A percentile compares a stretch with the other conserved stretches of the same genome.
Evolutionary conservation across 2,113 vertebrate species (phyloP).

Genomic region (Tinamus guttatus): DNA sequence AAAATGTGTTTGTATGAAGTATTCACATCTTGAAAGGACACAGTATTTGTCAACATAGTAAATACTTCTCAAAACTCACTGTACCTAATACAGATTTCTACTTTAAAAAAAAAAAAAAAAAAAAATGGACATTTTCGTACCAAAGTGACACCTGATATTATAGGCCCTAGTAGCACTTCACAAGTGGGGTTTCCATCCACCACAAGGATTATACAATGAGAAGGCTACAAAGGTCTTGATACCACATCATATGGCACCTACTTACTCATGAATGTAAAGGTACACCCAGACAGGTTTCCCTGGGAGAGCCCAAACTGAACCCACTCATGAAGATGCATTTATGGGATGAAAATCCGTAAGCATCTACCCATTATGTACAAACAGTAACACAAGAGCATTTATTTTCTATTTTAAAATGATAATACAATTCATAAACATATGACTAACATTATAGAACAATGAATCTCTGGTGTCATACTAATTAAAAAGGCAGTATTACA

Average conservation of each 20-base stretch:
- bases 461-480: constrained; percentile 79
- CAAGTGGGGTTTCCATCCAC: neutral
- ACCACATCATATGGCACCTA: neutral
- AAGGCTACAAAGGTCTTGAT: neutral
- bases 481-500: constrained; percentile 83
- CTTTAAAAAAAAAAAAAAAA: too few relatives aligned
- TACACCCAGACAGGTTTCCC: neutral
- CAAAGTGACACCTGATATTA: neutral
- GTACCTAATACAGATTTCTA: neutral
- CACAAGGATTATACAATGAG: neutral
- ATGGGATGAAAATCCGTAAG: neutral
- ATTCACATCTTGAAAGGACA: neutral
- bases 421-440: constrained; percentile 75
- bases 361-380: neutral
- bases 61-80: neutral
- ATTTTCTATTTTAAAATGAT: constrained; percentile 45
- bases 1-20: neutral
- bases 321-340: neutral
- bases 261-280: neutral
- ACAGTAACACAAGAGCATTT: neutral
- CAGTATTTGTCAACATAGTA: neutral
- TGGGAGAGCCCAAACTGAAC: neutral
- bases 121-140: neutral
- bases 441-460: constrained; percentile 66
- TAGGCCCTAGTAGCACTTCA: neutral